Evolutionary conservation across 1,140 invertebrate genomes (phyloP).

Genomic region (Ctenoplectra terminalis): DNA sequence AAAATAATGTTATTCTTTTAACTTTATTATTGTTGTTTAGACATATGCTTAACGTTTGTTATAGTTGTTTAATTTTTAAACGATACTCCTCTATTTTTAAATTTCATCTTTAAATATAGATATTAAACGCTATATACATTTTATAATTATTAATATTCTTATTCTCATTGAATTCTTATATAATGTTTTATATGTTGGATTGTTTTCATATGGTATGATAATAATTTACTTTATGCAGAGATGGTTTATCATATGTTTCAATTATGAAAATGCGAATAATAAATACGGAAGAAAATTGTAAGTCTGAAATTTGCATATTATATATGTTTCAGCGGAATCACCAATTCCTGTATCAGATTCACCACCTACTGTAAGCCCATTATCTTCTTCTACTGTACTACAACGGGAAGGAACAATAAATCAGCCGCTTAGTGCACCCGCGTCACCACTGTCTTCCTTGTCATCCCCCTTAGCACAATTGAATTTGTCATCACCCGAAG

Average conservation of each 20-base stretch:
- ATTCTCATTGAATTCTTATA: too few relatives aligned
- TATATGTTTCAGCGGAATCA: conserved; percentile 85
- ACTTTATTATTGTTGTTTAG: background rate
- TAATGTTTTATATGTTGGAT: background rate
- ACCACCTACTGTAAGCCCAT: conserved; percentile 77
- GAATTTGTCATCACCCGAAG: conserved; percentile 76
- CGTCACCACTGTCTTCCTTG: conserved; percentile 85
- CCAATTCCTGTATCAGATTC: conserved; percentile 86
- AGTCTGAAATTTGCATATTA: background rate
- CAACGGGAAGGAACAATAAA: conserved; percentile 86
- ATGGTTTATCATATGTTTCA: background rate
- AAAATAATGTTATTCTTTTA: background rate
- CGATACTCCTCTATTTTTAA: background rate
- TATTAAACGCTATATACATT: too few relatives aligned
- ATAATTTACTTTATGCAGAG: background rate
- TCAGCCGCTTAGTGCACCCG: conserved; percentile 87
- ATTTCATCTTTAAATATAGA: background rate
- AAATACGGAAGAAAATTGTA: background rate
- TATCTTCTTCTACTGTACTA: conserved; percentile 85
- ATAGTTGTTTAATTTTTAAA: background rate
- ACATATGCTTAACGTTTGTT: conserved; percentile 4
- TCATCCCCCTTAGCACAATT: conserved; percentile 78
- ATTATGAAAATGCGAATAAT: background rate
- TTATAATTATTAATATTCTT: too few relatives aligned
- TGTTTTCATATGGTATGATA: background rate